These are phyloP conservation scores for Cotesia congregata DNA, from an alignment of 2,888 invertebrate genomes.

Conservation along the genomic window DNA sequence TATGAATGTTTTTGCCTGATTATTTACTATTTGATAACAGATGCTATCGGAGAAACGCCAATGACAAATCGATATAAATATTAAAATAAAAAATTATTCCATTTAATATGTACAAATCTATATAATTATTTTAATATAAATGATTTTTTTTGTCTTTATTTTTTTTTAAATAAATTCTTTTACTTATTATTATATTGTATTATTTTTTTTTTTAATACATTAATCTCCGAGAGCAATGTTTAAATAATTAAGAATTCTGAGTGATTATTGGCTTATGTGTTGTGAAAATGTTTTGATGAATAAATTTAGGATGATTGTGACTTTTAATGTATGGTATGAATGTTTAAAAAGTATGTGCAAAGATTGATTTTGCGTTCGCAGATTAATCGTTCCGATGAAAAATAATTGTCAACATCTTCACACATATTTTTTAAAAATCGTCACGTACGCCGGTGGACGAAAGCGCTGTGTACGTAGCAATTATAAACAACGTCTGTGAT, in stretches of 20 bases:
- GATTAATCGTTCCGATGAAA: conserved; percentile 42
- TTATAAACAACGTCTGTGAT: conserved; percentile 67
- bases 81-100: not conserved
- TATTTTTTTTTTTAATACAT: conserved; percentile 13
- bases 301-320: conserved; percentile 19
- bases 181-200: not conserved
- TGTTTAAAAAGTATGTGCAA: conserved; percentile 16
- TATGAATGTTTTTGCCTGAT: conserved; percentile 16
- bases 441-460: conserved; percentile 58
- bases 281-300: conserved; percentile 18
- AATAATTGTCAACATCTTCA: conserved; percentile 37
- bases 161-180: not conserved
- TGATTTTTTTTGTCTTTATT: conserved; percentile 14
- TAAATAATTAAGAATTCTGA: not conserved
- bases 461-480: conserved; percentile 65
- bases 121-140: not conserved
- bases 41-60: conserved; percentile 19
- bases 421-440: conserved; percentile 41
- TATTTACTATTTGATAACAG: conserved; percentile 26
- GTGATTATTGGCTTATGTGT: conserved; percentile 9
- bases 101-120: conserved; percentile 4
- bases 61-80: conserved; percentile 26
- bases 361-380: conserved; percentile 41
- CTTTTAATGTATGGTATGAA: not conserved
- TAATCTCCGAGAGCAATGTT: not conserved